Conservation (phyloP, 2,113 vertebrate genomes). For the Ciconia boyciana region DNA sequence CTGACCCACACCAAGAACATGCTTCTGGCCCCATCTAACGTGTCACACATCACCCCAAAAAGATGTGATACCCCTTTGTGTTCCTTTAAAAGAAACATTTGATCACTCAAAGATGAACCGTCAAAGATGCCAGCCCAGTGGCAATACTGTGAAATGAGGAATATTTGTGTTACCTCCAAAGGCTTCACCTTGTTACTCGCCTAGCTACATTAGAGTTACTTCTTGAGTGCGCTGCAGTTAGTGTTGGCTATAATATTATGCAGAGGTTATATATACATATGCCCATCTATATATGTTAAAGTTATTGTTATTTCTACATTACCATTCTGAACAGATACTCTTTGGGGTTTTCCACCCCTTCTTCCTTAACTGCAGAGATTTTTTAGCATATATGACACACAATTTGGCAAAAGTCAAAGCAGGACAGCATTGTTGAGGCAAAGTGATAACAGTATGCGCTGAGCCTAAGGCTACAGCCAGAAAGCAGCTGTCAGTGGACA, state of each 20-base stretch:
- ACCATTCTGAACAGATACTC: background rate
- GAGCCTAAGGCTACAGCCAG: constrained; percentile 20
- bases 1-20: background rate
- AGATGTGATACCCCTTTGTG: accelerated
- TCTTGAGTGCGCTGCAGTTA: background rate
- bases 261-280: background rate
- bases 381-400: constrained; percentile 9
- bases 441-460: background rate
- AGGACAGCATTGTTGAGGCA: background rate
- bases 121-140: background rate
- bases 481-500: constrained; percentile 34
- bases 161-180: background rate
- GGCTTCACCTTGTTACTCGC: background rate
- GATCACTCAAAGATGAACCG: background rate
- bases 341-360: accelerated
- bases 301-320: background rate
- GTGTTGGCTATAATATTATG: background rate
- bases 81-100: background rate
- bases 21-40: accelerated
- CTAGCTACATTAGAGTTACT: background rate
- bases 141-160: background rate
- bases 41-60: accelerated
- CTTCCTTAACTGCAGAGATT: background rate
- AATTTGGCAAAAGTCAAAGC: constrained; percentile 43
- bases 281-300: background rate